Evolutionary conservation across 2,888 invertebrate species (phyloP), one percentile per base, ranked within the genome.

Genomic region (Phengaris arion): DNA sequence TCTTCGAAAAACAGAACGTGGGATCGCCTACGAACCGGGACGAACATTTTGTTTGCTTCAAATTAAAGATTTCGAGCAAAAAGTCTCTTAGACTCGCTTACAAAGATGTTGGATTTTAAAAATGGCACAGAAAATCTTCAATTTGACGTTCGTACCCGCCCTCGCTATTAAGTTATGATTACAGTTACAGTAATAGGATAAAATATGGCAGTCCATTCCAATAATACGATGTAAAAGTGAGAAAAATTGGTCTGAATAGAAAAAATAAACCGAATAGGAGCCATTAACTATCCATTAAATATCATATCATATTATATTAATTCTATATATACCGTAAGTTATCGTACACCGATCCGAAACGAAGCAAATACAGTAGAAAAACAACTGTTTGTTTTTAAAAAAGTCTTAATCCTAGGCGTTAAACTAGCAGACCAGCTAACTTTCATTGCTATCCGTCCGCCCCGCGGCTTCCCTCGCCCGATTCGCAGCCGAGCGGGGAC

Each of bases 241-340:
- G 88, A 89, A 89, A 90, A 91, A 91, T 92, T 92, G 92, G 92
- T 93, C 93, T 88, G 89, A 90, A 89, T 87, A 85, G 83, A 88
- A 87, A 85, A 83, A 76, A 81, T 80, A 84, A 88, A 86, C 82
- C 79, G 83, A 86, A 85, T 79, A 82, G 84, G 89, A 88, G 84
- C 83, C 82, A 83, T 86, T 83, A 87, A 86, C 85, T 88, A 87
- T 84, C 82, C 83, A 84, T 86, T 86, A 89, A 84, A 86, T 86
- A 87, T 83, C 81, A 86, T 86, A 87, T 83, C 81, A 86, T 87
- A 87, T 83, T 76, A 87, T 87, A 87, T 82, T 80, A 79, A 81
- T 84, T 85, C 85, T 83, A 82, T 86, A 86, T 85, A 83, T 85
- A 77, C 77, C 76, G 80, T 80, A 84, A 85, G 83, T 86, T 84